Evolutionary conservation across 2,113 vertebrate genomes (phyloP).

Genomic region (Ageneiosus marmoratus): DNA sequence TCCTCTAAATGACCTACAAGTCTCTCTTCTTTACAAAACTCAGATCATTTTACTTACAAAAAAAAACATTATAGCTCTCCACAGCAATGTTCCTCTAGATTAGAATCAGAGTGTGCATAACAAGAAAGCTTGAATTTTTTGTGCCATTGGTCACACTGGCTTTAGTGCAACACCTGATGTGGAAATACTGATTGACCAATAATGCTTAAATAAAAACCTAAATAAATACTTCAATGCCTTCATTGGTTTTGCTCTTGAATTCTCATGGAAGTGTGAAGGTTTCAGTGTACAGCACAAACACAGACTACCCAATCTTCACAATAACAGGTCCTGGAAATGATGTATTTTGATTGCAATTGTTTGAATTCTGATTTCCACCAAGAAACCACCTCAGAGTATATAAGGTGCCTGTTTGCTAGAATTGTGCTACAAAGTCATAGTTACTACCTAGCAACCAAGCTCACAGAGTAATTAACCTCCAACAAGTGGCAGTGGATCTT

Average conservation of each 20-base stretch:
- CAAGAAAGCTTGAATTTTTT: no score
- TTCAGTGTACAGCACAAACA: no score
- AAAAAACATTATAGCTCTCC: background rate
- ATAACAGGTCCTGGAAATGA: background rate
- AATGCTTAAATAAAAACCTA: background rate
- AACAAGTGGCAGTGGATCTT: background rate
- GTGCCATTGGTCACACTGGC: background rate
- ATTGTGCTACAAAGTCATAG: background rate
- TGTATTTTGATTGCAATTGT: background rate
- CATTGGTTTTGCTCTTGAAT: background rate
- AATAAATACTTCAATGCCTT: background rate
- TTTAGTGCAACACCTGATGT: background rate
- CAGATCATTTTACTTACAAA: constrained; percentile 4
- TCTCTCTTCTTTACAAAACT: constrained; percentile 3
- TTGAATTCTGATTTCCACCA: background rate
- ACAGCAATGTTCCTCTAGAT: background rate
- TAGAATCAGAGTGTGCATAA: background rate
- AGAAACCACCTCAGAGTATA: background rate
- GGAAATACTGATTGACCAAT: background rate
- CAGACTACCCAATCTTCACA: background rate
- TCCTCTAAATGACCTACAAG: constrained; percentile 60
- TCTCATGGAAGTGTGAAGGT: background rate
- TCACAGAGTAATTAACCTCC: background rate
- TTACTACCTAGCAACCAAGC: background rate
- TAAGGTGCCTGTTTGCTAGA: background rate